Evolutionary conservation across 2,113 vertebrate species (phyloP).

Genomic region (Agelaius tricolor): DNA sequence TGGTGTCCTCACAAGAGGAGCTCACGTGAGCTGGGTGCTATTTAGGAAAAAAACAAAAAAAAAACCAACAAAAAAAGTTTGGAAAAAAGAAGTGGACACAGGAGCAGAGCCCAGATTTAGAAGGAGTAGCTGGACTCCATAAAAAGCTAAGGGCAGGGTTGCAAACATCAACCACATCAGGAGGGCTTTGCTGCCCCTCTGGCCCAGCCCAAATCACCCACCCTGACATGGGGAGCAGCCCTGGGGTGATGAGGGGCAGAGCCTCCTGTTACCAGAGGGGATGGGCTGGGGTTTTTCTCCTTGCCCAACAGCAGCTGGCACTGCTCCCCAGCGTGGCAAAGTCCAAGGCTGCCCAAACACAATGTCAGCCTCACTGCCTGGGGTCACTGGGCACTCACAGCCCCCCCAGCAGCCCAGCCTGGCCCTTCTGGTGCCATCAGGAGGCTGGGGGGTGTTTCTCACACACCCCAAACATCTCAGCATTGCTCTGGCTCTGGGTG

Average conservation of each 20-base stretch:
- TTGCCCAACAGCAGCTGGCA: constrained; percentile 7
- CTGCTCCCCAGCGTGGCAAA: rapidly evolving
- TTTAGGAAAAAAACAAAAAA: not conserved
- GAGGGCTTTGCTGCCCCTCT: not conserved
- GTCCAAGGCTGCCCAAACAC: not conserved
- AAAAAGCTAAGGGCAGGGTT: constrained; percentile 20
- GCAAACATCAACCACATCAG: constrained; percentile 14
- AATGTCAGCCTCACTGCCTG: not conserved
- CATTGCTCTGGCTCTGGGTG: not conserved
- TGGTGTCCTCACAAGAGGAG: not conserved
- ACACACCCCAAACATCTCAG: not conserved
- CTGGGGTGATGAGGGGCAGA: not conserved
- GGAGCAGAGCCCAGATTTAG: not conserved
- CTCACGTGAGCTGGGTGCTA: not conserved
- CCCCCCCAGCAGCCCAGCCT: not conserved
- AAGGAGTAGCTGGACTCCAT: not conserved
- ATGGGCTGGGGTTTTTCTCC: not conserved
- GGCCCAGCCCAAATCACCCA: not conserved
- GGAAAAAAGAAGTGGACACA: not conserved
- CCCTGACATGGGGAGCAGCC: not conserved
- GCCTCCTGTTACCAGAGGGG: rapidly evolving
- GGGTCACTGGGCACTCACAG: not conserved
- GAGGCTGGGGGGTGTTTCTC: not conserved
- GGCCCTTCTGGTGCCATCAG: rapidly evolving
- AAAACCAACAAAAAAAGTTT: not conserved